A percentile compares a stretch with the other conserved stretches of the same genome.
phyloP scores from a whole-genome alignment of 2,113 vertebrate species.

The Corythornis madagascariensis region DNA sequence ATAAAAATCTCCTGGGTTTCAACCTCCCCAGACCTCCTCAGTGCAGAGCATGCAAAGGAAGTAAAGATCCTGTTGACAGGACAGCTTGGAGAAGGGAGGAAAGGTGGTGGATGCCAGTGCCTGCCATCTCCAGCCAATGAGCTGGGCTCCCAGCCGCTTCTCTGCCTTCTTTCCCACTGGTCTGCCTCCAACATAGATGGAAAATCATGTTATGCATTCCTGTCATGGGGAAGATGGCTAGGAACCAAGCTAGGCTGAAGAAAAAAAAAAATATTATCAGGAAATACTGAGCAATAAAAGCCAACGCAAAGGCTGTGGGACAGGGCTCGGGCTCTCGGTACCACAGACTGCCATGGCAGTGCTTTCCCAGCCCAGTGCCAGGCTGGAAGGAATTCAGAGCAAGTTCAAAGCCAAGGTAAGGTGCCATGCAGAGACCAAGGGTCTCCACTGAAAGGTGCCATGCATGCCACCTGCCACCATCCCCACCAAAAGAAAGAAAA shows the following conservation, averaged over 20 bases:
- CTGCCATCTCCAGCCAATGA: not conserved
- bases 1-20: not conserved
- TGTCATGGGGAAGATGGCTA: slow-evolving; percentile 7
- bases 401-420: slow-evolving; percentile 21
- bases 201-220: slow-evolving; percentile 20
- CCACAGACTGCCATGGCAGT: slow-evolving; percentile 44
- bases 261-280: not conserved
- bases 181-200: not conserved
- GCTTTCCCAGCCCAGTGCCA: slow-evolving; percentile 43
- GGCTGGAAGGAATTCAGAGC: slow-evolving; percentile 7
- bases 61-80: not conserved
- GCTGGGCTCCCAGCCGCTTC: not conserved
- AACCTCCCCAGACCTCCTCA: not conserved
- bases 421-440: slow-evolving; percentile 49
- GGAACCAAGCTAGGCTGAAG: not conserved
- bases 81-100: not conserved
- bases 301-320: not conserved
- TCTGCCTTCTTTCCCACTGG: not conserved
- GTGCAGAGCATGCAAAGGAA: not conserved
- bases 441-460: not conserved
- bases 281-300: slow-evolving; percentile 25
- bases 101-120: rapidly evolving
- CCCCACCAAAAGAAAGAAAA: not conserved
- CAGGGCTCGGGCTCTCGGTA: not conserved
- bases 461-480: not conserved